Percentiles rank a stretch among this genome's conserved stretches.
Conservation (phyloP, 2,888 invertebrate genomes). For the Kuschelorhynchus macadamiae region DNA sequence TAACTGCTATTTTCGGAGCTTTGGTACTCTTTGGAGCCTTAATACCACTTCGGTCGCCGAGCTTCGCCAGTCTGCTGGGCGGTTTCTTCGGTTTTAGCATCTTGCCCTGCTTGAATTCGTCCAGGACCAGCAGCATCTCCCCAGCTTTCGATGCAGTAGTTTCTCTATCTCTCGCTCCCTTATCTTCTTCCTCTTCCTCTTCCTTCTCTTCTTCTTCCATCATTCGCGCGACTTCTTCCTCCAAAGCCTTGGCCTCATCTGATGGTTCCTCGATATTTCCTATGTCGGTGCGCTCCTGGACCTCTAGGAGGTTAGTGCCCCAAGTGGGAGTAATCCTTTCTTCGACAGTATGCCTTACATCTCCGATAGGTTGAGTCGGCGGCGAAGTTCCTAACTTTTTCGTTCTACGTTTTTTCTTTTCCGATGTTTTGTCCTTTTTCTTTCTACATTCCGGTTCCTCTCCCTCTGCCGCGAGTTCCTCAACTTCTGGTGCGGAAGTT, state of each 20-base stretch:
- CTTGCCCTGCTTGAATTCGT: slow-evolving; percentile 31
- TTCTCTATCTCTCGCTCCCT: neutral
- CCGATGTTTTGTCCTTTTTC: slow-evolving; percentile 48
- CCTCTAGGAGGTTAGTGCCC: slow-evolving; percentile 65
- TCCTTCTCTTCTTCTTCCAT: slow-evolving; percentile 20
- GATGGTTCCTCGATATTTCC: slow-evolving; percentile 39
- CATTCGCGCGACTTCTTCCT: slow-evolving; percentile 26
- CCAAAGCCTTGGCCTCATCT: slow-evolving; percentile 18
- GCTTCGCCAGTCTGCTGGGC: slow-evolving; percentile 21
- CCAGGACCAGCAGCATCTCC: slow-evolving; percentile 33
- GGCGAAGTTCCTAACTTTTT: slow-evolving; percentile 56
- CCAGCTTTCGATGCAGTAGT: slow-evolving; percentile 16
- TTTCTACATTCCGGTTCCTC: slow-evolving; percentile 34
- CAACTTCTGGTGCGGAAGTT: slow-evolving; percentile 33
- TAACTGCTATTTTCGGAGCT: slow-evolving; percentile 26
- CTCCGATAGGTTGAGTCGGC: slow-evolving; percentile 58
- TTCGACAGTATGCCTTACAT: slow-evolving; percentile 48
- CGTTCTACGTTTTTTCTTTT: slow-evolving; percentile 32
- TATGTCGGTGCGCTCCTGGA: slow-evolving; percentile 52
- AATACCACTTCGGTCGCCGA: slow-evolving; percentile 21
- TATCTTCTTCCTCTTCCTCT: slow-evolving; percentile 12
- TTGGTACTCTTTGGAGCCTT: slow-evolving; percentile 29
- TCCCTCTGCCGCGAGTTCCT: slow-evolving; percentile 18
- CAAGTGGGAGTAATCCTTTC: slow-evolving; percentile 63
- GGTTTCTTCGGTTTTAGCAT: slow-evolving; percentile 37